Conservation (phyloP, 1,140 invertebrate genomes). For the Steinernema khuongi region DNA sequence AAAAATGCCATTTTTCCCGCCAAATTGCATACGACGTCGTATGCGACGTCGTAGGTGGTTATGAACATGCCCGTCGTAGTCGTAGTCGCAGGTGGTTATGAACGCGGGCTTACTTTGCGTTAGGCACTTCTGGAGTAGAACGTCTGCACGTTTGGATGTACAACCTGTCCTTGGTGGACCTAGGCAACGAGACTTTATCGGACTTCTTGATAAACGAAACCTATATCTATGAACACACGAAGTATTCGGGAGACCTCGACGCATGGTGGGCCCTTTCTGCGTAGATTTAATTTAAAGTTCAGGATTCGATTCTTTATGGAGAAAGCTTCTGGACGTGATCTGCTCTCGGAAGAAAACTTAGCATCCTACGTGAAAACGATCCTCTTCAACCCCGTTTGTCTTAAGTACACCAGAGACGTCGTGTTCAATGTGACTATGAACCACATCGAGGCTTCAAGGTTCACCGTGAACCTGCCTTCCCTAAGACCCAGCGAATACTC, state of each 20-base stretch:
- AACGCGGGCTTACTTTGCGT: too few relatives aligned
- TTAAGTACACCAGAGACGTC: slow-evolving; percentile 51
- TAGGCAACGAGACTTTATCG: slow-evolving; percentile 48
- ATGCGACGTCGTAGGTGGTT: too few relatives aligned
- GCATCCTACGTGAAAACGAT: slow-evolving; percentile 45
- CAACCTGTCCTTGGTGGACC: slow-evolving; percentile 44
- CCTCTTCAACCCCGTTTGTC: slow-evolving; percentile 48
- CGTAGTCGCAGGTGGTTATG: too few relatives aligned
- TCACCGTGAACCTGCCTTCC: slow-evolving; percentile 52
- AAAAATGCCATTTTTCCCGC: too few relatives aligned
- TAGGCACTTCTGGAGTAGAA: too few relatives aligned
- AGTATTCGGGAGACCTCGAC: slow-evolving; percentile 70
- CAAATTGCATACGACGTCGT: too few relatives aligned
- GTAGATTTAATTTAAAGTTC: slow-evolving; percentile 76
- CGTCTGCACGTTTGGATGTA: slow-evolving; percentile 58
- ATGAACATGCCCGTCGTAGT: too few relatives aligned
- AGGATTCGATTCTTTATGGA: slow-evolving; percentile 78
- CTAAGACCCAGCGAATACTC: slow-evolving; percentile 54
- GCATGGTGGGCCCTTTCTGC: slow-evolving; percentile 74
- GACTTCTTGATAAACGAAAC: slow-evolving; percentile 51
- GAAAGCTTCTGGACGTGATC: slow-evolving; percentile 71
- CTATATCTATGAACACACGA: slow-evolving; percentile 54
- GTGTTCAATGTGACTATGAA: slow-evolving; percentile 27
- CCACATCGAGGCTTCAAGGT: slow-evolving; percentile 42
- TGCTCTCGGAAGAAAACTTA: slow-evolving; percentile 60